Conservation (phyloP, 2,888 invertebrate species). For the Stomorhina lunata region DNA sequence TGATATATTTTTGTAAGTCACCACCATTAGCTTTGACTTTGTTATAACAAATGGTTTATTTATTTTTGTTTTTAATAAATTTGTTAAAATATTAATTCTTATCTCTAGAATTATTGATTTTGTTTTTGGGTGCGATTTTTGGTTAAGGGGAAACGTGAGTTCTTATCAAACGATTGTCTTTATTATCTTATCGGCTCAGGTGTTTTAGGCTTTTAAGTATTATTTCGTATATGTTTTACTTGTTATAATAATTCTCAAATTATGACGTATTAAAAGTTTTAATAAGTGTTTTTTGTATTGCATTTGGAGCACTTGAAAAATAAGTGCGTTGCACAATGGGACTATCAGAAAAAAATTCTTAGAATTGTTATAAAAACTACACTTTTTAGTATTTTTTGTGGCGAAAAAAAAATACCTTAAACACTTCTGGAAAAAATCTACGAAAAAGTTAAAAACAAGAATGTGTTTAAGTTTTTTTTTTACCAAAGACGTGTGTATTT, state of each 20-base stretch:
- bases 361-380: no score
- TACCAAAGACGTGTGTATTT: no score
- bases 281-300: no score
- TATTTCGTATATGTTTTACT: neutral
- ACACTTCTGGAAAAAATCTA: no score
- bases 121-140: neutral
- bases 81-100: neutral
- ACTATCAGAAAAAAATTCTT: no score
- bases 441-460: no score
- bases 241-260: neutral
- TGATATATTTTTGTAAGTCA: neutral
- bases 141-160: slow-evolving; percentile 1
- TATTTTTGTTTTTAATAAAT: neutral
- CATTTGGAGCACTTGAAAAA: no score
- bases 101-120: neutral
- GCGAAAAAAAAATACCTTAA: no score
- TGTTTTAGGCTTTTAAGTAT: neutral
- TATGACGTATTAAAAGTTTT: no score
- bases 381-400: no score
- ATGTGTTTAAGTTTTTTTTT: no score
- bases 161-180: neutral
- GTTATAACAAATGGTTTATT: neutral
- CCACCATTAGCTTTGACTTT: neutral
- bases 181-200: neutral
- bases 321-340: no score